Evolutionary conservation across 2,113 vertebrate species (phyloP).

Genomic region (Seriola rivoliana): DNA sequence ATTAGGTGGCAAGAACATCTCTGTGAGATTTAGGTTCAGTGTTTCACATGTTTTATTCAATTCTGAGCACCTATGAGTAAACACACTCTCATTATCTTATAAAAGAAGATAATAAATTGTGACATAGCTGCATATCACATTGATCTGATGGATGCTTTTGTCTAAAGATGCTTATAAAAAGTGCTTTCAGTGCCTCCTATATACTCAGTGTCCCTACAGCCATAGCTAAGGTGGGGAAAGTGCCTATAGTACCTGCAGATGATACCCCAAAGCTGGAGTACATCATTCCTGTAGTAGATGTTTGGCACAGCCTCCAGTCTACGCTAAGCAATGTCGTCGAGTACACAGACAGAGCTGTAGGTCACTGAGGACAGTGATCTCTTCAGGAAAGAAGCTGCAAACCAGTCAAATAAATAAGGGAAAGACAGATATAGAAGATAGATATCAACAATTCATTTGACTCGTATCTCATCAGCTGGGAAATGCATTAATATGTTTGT

Average conservation of each 20-base stretch:
- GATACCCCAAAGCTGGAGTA: slow-evolving; percentile 83
- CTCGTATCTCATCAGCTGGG: too few relatives aligned
- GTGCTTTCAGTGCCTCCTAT: too few relatives aligned
- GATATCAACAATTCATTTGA: too few relatives aligned
- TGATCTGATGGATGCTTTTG: not conserved
- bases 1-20: not conserved
- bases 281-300: slow-evolving; percentile 86
- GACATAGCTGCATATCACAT: not conserved
- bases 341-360: slow-evolving; percentile 72
- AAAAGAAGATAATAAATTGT: not conserved
- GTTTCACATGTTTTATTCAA: too few relatives aligned
- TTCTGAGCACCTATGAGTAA: too few relatives aligned
- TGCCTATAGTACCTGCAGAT: slow-evolving; percentile 75
- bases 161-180: not conserved
- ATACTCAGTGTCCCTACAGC: too few relatives aligned
- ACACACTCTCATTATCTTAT: not conserved
- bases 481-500: not conserved
- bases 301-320: slow-evolving; percentile 73
- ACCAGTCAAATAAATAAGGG: not conserved
- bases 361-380: slow-evolving; percentile 36
- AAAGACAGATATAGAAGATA: too few relatives aligned
- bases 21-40: too few relatives aligned
- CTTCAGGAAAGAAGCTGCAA: slow-evolving; percentile 62
- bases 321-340: slow-evolving; percentile 81
- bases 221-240: not conserved